phyloP scores from a whole-genome alignment of 2,797 vertebrate species.

The Xenops minutus region DNA sequence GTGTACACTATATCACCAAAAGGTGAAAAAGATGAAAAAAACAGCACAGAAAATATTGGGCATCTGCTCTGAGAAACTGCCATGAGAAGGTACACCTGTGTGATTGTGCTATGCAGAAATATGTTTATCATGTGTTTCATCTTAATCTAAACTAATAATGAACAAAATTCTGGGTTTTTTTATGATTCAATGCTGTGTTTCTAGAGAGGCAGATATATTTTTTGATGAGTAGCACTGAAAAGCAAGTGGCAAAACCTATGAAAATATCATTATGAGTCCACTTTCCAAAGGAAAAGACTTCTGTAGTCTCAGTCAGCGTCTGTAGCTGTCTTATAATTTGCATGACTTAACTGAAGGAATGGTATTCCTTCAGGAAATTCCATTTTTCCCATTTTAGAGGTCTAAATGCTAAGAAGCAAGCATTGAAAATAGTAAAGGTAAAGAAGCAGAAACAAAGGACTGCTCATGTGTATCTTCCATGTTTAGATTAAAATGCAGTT shows the following conservation, averaged over 20 bases:
- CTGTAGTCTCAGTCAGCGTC: background rate
- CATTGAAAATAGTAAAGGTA: background rate
- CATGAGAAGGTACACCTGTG: accelerated
- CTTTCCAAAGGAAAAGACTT: background rate
- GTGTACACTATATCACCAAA: background rate
- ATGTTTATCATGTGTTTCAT: background rate
- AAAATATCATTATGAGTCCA: background rate
- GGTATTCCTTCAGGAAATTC: background rate
- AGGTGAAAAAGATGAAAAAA: background rate
- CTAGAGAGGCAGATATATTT: background rate
- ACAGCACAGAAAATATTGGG: background rate
- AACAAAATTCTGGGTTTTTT: background rate
- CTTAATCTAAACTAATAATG: background rate
- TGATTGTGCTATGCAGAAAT: background rate
- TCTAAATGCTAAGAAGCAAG: background rate
- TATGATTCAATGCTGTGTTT: background rate
- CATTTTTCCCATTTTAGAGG: background rate
- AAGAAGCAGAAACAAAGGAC: background rate
- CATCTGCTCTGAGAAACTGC: background rate
- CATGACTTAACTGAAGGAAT: background rate
- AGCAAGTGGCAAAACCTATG: background rate
- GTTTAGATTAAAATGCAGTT: background rate
- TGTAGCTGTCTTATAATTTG: background rate
- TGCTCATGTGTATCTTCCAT: accelerated
- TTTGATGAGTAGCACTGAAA: background rate